Percentiles rank a stretch among this genome's conserved stretches.
Evolutionary conservation across 2,888 invertebrate genomes (phyloP).

Genomic region (Stegophylla sp.): DNA sequence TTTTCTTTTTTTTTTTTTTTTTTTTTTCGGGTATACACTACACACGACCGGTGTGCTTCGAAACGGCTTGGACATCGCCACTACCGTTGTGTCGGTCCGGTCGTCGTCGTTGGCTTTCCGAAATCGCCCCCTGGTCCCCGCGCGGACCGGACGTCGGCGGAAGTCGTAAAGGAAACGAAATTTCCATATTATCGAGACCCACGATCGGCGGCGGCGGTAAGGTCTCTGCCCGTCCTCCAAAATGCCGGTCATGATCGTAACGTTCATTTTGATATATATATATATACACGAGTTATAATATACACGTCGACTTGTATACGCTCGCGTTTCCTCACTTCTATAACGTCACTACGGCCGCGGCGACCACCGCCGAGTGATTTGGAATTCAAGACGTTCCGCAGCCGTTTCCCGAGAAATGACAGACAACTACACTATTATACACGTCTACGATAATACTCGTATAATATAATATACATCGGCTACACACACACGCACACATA

Average conservation of each 20-base stretch:
- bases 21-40: slow-evolving; percentile 6
- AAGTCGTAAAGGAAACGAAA: slow-evolving; percentile 61
- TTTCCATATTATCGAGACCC: slow-evolving; percentile 60
- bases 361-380: slow-evolving; percentile 33
- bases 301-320: background rate
- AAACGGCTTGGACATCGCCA: slow-evolving; percentile 48
- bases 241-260: slow-evolving; percentile 57
- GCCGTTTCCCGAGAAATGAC: slow-evolving; percentile 44
- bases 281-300: background rate
- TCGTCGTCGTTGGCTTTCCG: slow-evolving; percentile 48
- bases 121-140: slow-evolving; percentile 55
- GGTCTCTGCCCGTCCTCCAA: slow-evolving; percentile 13
- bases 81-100: slow-evolving; percentile 1
- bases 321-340: background rate
- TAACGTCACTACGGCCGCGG: background rate
- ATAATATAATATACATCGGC: too few species aligned
- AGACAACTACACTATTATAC: background rate
- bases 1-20: too few species aligned
- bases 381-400: slow-evolving; percentile 55
- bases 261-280: slow-evolving; percentile 48
- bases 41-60: slow-evolving; percentile 21
- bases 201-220: slow-evolving; percentile 22
- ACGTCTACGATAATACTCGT: too few species aligned
- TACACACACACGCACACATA: background rate
- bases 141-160: slow-evolving; percentile 62